Evolutionary conservation across 2,113 vertebrate species (phyloP), one percentile per base, ranked within the genome.

Genomic region (Psittacus erithacus): DNA sequence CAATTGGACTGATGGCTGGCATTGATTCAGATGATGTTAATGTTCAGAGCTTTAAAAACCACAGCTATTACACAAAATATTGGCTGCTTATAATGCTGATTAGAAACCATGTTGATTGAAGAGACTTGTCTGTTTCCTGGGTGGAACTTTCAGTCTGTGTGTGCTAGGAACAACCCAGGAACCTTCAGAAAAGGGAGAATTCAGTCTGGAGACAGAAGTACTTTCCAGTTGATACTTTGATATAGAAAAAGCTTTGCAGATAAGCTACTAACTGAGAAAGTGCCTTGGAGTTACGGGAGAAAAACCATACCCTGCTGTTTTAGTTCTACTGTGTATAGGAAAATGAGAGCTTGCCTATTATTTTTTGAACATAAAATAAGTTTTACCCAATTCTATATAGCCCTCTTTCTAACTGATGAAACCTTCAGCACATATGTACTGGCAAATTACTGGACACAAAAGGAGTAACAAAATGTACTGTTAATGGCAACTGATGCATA

Each of bases 341-440:
- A 91, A 92, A 86, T 47, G 18, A 86, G 27, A 62, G 27, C 7
- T 68, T 92, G 20, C 3, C 64, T 38, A 19, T 79, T 79, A 46
- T 79, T 60, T 92, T 90, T n/a, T 71, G 18, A 86, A 60, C 4
- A 23, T 70, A 89, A 92, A 88, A 19, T n/a, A 65, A 62, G 23
- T 50, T 33, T 65, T 74, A 81, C 4, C 24, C 1, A 1, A 8
- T 49, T 73, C 17, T 17, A 29, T 67, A 27, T 43, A 64, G 4
- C 3, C 4, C 47, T 85, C 86, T 86, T 39, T 57, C 68, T 68
- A 86, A 12, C 3, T 27, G 29, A 10, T 55, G 23, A 91, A 94
- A 39, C 6, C 10, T 77, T 83, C 28, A 80, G 31, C 28, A 27
- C 0, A 0, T n/a, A n/a, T 1, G 2, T 53, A 65, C 35, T 4